These are phyloP conservation scores for Eremophila alpestris DNA, from an alignment of 2,797 vertebrate genomes.

Conservation along the genomic window DNA sequence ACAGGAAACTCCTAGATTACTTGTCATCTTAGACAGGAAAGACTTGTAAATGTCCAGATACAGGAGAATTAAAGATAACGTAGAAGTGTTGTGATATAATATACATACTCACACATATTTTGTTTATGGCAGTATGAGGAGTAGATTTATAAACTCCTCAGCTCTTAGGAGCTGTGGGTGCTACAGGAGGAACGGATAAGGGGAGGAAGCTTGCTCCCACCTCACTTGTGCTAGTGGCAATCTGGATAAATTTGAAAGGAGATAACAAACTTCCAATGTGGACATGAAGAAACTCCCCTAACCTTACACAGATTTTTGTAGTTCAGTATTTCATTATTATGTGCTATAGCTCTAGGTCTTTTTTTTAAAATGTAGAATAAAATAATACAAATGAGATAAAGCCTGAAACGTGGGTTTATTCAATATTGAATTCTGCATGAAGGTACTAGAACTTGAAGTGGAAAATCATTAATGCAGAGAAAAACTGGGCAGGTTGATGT, in stretches of 20 bases:
- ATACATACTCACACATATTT: neutral
- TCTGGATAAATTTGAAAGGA: neutral
- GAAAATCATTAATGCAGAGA: neutral
- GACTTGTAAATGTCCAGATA: neutral
- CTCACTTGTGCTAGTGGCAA: neutral
- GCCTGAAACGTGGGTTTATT: neutral
- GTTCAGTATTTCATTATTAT: neutral
- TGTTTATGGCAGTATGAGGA: neutral
- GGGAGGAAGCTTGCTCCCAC: neutral
- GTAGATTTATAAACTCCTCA: neutral
- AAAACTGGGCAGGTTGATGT: slow-evolving; percentile 17
- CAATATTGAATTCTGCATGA: neutral
- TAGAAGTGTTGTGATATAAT: neutral
- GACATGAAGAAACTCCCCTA: neutral
- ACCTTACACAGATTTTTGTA: neutral
- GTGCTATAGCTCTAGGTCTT: neutral
- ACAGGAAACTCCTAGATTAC: neutral
- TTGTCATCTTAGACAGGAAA: neutral
- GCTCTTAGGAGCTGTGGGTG: neutral
- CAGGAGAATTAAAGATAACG: neutral
- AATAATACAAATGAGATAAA: neutral
- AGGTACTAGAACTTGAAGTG: neutral
- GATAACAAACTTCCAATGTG: neutral
- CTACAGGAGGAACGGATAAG: neutral
- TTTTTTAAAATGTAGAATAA: neutral